Evolutionary conservation across 2,888 invertebrate species (phyloP).

Genomic region (Cryptus armator): DNA sequence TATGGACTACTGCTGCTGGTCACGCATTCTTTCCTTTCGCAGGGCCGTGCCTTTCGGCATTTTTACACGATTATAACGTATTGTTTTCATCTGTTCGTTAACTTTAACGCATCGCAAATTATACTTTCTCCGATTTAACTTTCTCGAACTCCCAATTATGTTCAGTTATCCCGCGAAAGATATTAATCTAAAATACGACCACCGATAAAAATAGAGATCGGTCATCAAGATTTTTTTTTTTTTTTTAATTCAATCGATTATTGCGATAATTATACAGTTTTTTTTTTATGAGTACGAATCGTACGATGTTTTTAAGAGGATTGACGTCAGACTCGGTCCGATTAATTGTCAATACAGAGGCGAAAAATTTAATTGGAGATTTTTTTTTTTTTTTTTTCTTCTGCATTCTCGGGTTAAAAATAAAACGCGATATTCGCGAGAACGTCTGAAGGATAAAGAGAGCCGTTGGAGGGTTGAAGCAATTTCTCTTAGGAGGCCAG

Average conservation of each 20-base stretch:
- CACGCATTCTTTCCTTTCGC: slow-evolving; percentile 56
- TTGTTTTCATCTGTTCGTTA: slow-evolving; percentile 27
- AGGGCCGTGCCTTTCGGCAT: slow-evolving; percentile 52
- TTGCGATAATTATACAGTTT: no score
- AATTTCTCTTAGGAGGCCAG: slow-evolving; percentile 56
- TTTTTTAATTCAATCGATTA: no score
- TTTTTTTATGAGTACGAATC: neutral
- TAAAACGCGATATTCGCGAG: slow-evolving; percentile 19
- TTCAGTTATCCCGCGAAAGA: no score
- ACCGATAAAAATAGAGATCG: no score
- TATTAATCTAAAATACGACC: no score
- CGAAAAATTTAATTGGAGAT: neutral
- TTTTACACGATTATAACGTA: slow-evolving; percentile 57
- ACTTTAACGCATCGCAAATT: slow-evolving; percentile 33
- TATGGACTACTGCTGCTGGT: slow-evolving; percentile 45
- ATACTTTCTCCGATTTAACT: neutral
- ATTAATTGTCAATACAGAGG: neutral
- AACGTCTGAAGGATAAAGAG: slow-evolving; percentile 29
- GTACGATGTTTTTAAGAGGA: no score
- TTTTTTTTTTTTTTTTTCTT: neutral
- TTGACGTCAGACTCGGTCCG: no score
- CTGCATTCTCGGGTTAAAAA: neutral
- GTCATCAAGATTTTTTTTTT: no score
- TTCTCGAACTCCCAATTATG: neutral
- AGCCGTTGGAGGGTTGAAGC: slow-evolving; percentile 44